phyloP scores from a whole-genome alignment of 2,888 invertebrate species.

The Metellina segmentata region DNA sequence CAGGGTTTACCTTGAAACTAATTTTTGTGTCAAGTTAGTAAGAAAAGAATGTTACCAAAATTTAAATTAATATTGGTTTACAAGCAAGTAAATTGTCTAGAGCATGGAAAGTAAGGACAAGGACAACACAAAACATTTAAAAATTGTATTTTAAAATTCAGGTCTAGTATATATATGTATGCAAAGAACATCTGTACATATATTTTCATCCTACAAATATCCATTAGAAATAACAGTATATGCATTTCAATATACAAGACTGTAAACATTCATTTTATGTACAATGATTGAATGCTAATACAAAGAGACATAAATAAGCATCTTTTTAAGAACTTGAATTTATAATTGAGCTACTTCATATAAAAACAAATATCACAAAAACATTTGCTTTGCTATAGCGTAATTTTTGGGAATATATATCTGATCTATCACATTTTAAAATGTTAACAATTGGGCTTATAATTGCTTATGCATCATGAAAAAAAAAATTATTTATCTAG shows the following conservation, averaged over 20 bases:
- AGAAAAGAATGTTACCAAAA: too few species aligned
- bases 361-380: constrained; percentile 43
- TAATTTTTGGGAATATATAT: background rate
- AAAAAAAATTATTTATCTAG: too few species aligned
- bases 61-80: too few species aligned
- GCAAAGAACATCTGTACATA: constrained; percentile 42
- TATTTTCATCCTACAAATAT: constrained; percentile 28
- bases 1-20: too few species aligned
- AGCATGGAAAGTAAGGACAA: too few species aligned
- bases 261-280: constrained; percentile 29
- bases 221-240: constrained; percentile 32
- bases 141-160: constrained; percentile 59
- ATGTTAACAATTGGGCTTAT: constrained; percentile 18
- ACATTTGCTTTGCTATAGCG: constrained; percentile 14
- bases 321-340: constrained; percentile 18
- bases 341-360: constrained; percentile 25
- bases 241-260: constrained; percentile 23
- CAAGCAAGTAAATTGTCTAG: too few species aligned
- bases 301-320: background rate
- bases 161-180: constrained; percentile 31
- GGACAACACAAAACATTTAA: constrained; percentile 19
- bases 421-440: background rate
- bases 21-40: too few species aligned
- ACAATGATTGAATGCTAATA: constrained; percentile 27
- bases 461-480: background rate